Evolutionary conservation across 2,113 vertebrate genomes (phyloP), one percentile per base, ranked within the genome.

Genomic region (Vulpes ferrilata): DNA sequence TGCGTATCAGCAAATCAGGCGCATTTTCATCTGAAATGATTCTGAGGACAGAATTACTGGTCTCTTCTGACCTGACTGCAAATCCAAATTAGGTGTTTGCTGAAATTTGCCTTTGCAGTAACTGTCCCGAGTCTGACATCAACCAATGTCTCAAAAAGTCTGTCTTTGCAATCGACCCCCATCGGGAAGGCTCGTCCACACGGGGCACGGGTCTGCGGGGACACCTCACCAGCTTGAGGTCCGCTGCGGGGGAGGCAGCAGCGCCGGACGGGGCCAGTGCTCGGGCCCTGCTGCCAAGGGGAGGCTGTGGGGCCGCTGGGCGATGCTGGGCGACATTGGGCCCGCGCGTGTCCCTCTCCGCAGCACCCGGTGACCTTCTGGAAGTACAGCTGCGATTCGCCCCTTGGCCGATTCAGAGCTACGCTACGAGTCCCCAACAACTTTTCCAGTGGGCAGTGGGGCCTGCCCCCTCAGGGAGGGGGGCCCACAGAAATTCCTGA

Each of bases 11-110:
- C n/a, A 69, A 64, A 87, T 11, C n/a, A 9, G 30, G 35, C 38
- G 82, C 48, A 59, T 84, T 97, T 94, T 88, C 35, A 73, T 43
- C 55, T 88, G 38, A 76, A 93, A 78, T 60, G 38, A 65, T 35
- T 73, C 53, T 69, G 67, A 69, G 32, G 67, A 69, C 67, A 69
- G 17, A 35, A 69, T 35, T 69, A 35, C 35, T n/a, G n/a, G 65
- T 69, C 65, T 67, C 48, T 88, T 76, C 51, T 90, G 25, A 90
- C 76, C 19, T 86, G 87, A 93, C 0, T 84, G 51, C 35, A 92
- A 88, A 96, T 71, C 15, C 74, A 93, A 74, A 90, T 43, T 48
- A 78, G 30, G 0, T 85, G 60, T 57, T 74, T 95, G 51, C 74
- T 73, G 30, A 83, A 88, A 59, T 60, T 10, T 96, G 79, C 23